Evolutionary conservation across 2,888 invertebrate genomes (phyloP), one percentile per base, ranked within the genome.

Genomic region (Halictus ligatus): DNA sequence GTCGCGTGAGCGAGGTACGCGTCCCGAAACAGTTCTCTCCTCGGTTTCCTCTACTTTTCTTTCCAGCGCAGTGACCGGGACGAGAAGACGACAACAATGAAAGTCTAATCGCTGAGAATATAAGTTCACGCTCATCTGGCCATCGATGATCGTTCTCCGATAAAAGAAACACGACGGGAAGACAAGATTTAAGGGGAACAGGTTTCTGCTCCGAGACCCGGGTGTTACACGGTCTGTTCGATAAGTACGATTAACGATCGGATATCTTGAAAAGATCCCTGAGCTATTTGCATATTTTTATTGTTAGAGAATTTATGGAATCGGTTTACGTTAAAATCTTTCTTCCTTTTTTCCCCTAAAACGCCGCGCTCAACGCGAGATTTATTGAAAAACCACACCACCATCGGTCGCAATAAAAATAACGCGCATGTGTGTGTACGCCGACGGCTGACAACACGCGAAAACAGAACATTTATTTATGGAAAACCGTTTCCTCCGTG

Each of bases 401-500:
- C 15, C 43, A 29, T 21, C 12, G 2, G 3, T 1, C 8, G 15
- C 29, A 43, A 60, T 75, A 43, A 75, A 60, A 75, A 75, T 75
- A 75, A 35, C 40, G 29, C 4, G 25, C 15, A 15, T 25, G 35
- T n/a, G 1, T 35, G 21, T 35, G 29, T 12, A 60, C 18, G 43
- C 40, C 46, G 15, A n/a, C 35, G 54, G 74, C n/a, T 54, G 74
- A 54, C 21, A 50, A 54, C 21, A 50, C 75, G 75, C 43, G 15
- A 40, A 58, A 15, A 43, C 60, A 12, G 40, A 25, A 25, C 4
- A 15, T 71, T 71, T 71, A 43, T 54, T 54, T 71, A 71, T 43
- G 35, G 78, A 78, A 71, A 71, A 78, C 58, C 78, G 78, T 43
- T 25, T 54, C 54, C 69, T 43, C 71, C 69, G 69, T 67, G 18